Base-by-base conservation (phyloP, 2,888 invertebrate species). In the Drosophila paucipuncta region DNA sequence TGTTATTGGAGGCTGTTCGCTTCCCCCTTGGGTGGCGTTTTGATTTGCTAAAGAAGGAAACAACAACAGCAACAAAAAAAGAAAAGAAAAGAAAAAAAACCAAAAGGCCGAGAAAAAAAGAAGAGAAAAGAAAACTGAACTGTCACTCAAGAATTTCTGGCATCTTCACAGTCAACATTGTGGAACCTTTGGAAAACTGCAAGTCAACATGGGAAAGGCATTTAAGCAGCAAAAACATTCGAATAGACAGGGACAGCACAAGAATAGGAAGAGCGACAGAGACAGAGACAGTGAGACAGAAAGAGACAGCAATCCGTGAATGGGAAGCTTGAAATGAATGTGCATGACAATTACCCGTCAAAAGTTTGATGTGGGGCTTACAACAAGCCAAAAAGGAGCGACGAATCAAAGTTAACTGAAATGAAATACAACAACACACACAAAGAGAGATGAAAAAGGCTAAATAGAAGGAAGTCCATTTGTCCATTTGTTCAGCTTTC, bases 131-230 rank as follows among this genome's bases (percentile, higher is more conserved):
- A 77, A 76, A 88, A 88, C 78, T 85, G 64, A 82, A 82, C 76
- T 90, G 85, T 85, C 85, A 85, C 71, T 90, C 75, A 82, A 76
- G 85, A 90, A 90, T 90, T 76, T 82, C 65, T 62, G 83, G 85
- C 66, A 85, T 90, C 72, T 76, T 69, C 66, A 76, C 70, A 73
- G 85, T 73, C 76, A 73, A 81, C 75, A 73, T 35, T 66, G 69
- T 65, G 80, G 58, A 82, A 69, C 61, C 60, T 69, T 72, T 55
- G 69, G 65, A 84, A 87, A 85, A 89, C 85, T 88, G 85, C 85
- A 90, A 85, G 85, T 85, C 85, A 85, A 88, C 88, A 74, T 80
- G 85, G 78, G 74, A 82, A 80, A 78, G 83, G 68, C 73, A 73
- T 69, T 68, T 37, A 25, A 62, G 35, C 30, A 58, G 37, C 52